A percentile compares a stretch with the other conserved stretches of the same genome.
Conservation (phyloP, 2,113 vertebrate genomes). For the Oncorhynchus keta region DNA sequence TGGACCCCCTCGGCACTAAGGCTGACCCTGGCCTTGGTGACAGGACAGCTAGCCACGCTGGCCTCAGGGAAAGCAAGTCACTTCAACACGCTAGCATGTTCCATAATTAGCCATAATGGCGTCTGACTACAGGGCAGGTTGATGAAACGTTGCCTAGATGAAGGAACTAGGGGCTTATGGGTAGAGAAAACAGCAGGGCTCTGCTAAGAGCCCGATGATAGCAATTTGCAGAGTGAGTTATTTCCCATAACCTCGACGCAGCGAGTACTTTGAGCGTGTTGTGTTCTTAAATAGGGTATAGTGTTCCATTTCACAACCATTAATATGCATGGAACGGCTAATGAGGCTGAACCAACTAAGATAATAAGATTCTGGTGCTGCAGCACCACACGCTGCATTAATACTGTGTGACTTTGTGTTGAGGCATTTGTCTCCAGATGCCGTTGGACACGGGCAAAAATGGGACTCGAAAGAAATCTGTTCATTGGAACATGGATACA, state of each 20-base stretch:
- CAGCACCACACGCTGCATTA: slow-evolving; percentile 65
- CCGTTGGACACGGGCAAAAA: slow-evolving; percentile 59
- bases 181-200: slow-evolving; percentile 74
- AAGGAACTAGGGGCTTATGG: slow-evolving; percentile 73
- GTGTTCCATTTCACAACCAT: slow-evolving; percentile 75
- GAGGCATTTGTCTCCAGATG: slow-evolving; percentile 64
- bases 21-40: slow-evolving; percentile 64
- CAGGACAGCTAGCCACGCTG: slow-evolving; percentile 61
- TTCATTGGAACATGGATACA: slow-evolving; percentile 38
- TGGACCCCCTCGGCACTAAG: slow-evolving; percentile 38
- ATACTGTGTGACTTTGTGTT: slow-evolving; percentile 69
- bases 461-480: slow-evolving; percentile 40
- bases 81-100: slow-evolving; percentile 66
- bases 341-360: slow-evolving; percentile 78
- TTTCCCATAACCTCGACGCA: slow-evolving; percentile 69
- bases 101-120: slow-evolving; percentile 81
- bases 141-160: slow-evolving; percentile 72
- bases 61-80: slow-evolving; percentile 58
- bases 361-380: slow-evolving; percentile 76
- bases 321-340: slow-evolving; percentile 78
- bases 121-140: slow-evolving; percentile 74
- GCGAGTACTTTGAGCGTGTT: slow-evolving; percentile 66
- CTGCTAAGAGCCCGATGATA: slow-evolving; percentile 75
- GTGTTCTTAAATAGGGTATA: slow-evolving; percentile 75
- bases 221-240: slow-evolving; percentile 81